Evolutionary conservation across 2,888 invertebrate species (phyloP).

Genomic region (Caenorhabditis doughertyi): DNA sequence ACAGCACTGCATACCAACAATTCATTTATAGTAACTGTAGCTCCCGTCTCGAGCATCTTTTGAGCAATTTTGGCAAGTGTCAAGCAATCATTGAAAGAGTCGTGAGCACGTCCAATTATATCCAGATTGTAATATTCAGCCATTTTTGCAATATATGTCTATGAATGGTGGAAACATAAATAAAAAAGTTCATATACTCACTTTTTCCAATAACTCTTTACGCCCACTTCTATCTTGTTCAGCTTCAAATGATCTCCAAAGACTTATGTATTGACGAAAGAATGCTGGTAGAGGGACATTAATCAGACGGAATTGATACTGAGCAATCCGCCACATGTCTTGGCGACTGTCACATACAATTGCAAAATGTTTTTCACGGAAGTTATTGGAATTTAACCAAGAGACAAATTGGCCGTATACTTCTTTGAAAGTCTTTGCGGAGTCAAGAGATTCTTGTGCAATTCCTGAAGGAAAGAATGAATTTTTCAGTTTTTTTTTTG

Average conservation of each 20-base stretch:
- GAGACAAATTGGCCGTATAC: constrained; percentile 26
- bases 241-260: constrained; percentile 7
- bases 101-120: constrained; percentile 18
- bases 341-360: constrained; percentile 46
- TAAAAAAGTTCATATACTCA: background rate
- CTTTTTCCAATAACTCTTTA: constrained; percentile 10
- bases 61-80: constrained; percentile 15
- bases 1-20: constrained; percentile 2
- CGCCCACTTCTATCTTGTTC: constrained; percentile 7
- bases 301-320: constrained; percentile 37
- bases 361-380: constrained; percentile 21
- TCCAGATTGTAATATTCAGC: constrained; percentile 11
- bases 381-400: background rate
- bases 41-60: constrained; percentile 17
- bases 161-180: background rate
- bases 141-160: constrained; percentile 45
- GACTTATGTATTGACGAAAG: constrained; percentile 48
- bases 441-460: constrained; percentile 18
- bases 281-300: constrained; percentile 8
- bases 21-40: constrained; percentile 34
- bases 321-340: constrained; percentile 54
- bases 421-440: background rate
- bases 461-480: constrained; percentile 34
- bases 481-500: no score
- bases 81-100: constrained; percentile 13